Conservation (phyloP, 2,888 invertebrate genomes). For the Rhorus exstirpatorius region DNA sequence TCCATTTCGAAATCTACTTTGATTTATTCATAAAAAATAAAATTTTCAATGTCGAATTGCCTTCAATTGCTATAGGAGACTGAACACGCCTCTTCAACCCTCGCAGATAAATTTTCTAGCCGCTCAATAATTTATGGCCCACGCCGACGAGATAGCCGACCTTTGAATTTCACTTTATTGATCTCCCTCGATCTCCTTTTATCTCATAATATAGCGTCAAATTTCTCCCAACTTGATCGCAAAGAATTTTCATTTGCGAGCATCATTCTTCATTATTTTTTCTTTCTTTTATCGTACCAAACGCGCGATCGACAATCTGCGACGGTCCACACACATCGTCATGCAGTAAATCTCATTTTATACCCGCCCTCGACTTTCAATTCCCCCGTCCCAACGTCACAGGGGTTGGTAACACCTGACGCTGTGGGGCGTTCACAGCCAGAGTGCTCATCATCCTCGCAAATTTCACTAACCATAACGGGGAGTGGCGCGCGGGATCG, state of each 20-base stretch:
- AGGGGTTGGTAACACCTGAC: constrained; percentile 50
- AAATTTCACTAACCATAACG: constrained; percentile 12
- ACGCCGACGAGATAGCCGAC: constrained; percentile 1
- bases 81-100: too few relatives aligned
- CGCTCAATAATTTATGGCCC: neutral
- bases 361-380: constrained; percentile 27
- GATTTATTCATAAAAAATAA: too few relatives aligned
- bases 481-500: too few relatives aligned
- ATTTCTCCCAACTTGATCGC: constrained; percentile 7
- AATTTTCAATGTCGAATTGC: too few relatives aligned
- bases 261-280: constrained; percentile 14
- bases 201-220: neutral
- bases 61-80: too few relatives aligned
- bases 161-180: constrained; percentile 7
- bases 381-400: constrained; percentile 20
- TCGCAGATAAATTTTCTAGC: neutral
- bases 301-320: constrained; percentile 7
- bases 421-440: constrained; percentile 23
- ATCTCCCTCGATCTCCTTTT: neutral
- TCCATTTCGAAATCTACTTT: too few relatives aligned
- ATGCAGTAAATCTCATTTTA: constrained; percentile 17
- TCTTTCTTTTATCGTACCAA: constrained; percentile 3
- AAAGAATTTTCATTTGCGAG: constrained; percentile 16
- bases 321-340: constrained; percentile 12
- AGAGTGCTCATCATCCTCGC: constrained; percentile 8